Conservation (phyloP, 2,113 vertebrate species). For the Saiga tatarica region DNA sequence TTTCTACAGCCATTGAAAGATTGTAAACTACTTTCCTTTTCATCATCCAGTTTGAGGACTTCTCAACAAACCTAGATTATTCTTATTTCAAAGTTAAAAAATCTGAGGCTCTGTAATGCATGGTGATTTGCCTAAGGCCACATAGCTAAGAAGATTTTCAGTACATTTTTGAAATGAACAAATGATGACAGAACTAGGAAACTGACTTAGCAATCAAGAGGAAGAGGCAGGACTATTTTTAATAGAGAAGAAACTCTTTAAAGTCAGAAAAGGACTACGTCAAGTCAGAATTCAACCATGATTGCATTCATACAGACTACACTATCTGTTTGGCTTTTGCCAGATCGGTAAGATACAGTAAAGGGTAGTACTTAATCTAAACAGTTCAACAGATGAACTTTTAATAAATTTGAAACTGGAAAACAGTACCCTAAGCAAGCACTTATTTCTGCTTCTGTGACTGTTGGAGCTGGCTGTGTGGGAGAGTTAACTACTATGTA, state of each 20-base stretch:
- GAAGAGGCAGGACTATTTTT: background rate
- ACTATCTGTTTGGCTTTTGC: background rate
- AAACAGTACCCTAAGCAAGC: slow-evolving; percentile 9
- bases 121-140: background rate
- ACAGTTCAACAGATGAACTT: background rate
- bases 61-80: background rate
- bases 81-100: background rate
- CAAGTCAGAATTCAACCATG: background rate
- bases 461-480: slow-evolving; percentile 48
- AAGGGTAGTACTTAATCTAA: slow-evolving; percentile 39
- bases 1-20: background rate
- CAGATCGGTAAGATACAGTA: background rate
- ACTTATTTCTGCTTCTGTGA: slow-evolving; percentile 38
- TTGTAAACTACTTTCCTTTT: background rate
- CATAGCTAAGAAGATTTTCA: background rate
- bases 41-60: background rate
- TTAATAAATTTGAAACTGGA: background rate
- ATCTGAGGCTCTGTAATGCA: background rate
- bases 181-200: background rate
- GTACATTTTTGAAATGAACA: background rate
- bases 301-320: background rate
- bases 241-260: background rate
- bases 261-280: background rate
- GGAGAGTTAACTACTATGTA: slow-evolving; percentile 58
- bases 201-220: background rate